Percentiles rank a stretch among this genome's conserved stretches.
These are phyloP conservation scores for Paguma larvata DNA, from an alignment of 2,797 vertebrate species.

Conservation along the genomic window DNA sequence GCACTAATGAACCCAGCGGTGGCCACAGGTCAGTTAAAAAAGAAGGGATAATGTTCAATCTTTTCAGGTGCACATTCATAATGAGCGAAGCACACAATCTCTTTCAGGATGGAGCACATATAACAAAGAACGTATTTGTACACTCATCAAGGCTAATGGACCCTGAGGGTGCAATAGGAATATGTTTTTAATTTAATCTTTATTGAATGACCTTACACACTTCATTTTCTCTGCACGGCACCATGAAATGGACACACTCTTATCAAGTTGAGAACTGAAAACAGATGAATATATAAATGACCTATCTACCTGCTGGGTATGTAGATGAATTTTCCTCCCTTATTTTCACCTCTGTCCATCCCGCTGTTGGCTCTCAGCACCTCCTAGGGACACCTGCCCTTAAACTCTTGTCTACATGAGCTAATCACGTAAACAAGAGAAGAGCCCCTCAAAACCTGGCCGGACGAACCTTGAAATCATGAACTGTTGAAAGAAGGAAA, in stretches of 20 bases:
- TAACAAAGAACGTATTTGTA: slow-evolving; percentile 97
- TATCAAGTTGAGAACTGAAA: slow-evolving; percentile 94
- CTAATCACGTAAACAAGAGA: slow-evolving; percentile 56
- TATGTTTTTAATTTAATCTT: slow-evolving; percentile 94
- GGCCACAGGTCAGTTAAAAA: slow-evolving; percentile 93
- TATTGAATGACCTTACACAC: slow-evolving; percentile 93
- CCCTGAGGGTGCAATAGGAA: slow-evolving; percentile 91
- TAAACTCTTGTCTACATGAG: slow-evolving; percentile 52
- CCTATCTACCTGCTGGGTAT: slow-evolving; percentile 96
- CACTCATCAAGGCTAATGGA: slow-evolving; percentile 93
- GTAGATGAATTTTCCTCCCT: slow-evolving; percentile 95
- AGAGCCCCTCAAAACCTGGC: neutral
- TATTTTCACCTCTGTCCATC: slow-evolving; percentile 92
- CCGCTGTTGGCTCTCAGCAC: slow-evolving; percentile 84
- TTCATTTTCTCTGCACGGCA: slow-evolving; percentile 93
- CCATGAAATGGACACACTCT: slow-evolving; percentile 95
- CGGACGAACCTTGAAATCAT: neutral
- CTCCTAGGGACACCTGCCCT: slow-evolving; percentile 72
- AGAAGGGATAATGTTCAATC: slow-evolving; percentile 95
- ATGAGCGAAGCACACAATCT: slow-evolving; percentile 96
- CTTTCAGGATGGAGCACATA: slow-evolving; percentile 93
- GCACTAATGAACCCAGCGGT: slow-evolving; percentile 98
- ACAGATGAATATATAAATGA: slow-evolving; percentile 97
- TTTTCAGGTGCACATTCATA: slow-evolving; percentile 99
- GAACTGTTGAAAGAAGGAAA: slow-evolving; percentile 29